Conservation (phyloP, 2,888 invertebrate species). For the Ischnura elegans region DNA sequence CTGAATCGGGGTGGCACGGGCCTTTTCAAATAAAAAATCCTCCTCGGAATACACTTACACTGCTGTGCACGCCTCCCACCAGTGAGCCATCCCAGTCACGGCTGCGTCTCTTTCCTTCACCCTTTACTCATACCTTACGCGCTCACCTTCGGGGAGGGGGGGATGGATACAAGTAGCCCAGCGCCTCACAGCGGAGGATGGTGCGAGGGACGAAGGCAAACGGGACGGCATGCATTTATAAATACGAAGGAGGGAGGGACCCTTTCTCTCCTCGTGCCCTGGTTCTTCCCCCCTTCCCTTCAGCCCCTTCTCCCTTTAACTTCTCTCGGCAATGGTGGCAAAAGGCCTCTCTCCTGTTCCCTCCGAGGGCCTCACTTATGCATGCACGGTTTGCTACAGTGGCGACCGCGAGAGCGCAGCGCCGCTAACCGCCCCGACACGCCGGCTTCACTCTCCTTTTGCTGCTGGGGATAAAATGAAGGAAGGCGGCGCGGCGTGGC, state of each 20-base stretch:
- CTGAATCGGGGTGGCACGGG: constrained; percentile 34
- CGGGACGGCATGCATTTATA: constrained; percentile 61
- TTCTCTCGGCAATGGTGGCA: not conserved
- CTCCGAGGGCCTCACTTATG: constrained; percentile 54
- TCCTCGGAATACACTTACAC: constrained; percentile 33
- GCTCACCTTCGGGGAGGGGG: not conserved
- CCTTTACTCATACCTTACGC: not conserved
- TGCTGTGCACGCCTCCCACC: constrained; percentile 12
- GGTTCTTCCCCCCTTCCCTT: not conserved
- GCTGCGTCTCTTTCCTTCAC: not conserved
- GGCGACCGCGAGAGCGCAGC: constrained; percentile 58
- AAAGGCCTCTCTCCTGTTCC: not conserved
- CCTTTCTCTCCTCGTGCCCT: not conserved
- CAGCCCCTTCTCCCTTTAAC: not conserved
- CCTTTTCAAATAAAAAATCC: constrained; percentile 11
- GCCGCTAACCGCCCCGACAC: constrained; percentile 50
- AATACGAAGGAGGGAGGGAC: constrained; percentile 14
- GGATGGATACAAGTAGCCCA: not conserved
- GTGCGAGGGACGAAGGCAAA: constrained; percentile 36
- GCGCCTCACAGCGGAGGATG: not conserved
- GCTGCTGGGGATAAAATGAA: not conserved
- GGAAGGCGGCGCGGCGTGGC: not conserved
- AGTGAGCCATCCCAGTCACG: not conserved
- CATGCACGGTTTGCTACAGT: constrained; percentile 66
- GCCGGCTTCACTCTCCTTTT: constrained; percentile 35